Base-by-base conservation (phyloP, 2,888 invertebrate species). In the Melieria crassipennis region DNA sequence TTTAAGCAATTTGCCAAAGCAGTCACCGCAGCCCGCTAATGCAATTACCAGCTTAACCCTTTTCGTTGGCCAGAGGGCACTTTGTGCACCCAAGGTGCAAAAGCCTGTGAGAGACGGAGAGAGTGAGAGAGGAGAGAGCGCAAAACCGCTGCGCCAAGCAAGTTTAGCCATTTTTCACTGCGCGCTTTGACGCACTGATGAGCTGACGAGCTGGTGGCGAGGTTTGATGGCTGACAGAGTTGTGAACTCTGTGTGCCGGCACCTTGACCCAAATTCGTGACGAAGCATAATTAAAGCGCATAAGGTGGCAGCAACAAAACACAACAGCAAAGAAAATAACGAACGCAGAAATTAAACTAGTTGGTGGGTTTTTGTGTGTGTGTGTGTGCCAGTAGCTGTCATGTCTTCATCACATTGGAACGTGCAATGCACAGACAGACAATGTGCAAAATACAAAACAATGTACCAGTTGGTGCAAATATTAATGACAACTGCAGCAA, bases 211-310 rank as follows among this genome's bases (percentile, higher is more conserved):
- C 30, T 30, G 30, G 2, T 30, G 30, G 30, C 30, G 30, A 30
- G 30, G 30, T 30, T 30, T 30, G 30, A 30, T 30, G 16, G 30
- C 30, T 30, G 30, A 30, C 50, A 64, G n/a, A 52, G 11, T 43
- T 43, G 60, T 48, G 62, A 61, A 70, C 65, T 70, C 42, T 45
- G 65, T 65, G 30, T 30, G 30, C 30, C 30, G 7, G 47, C 57
- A 66, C 71, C 71, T 67, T 71, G 71, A 71, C 71, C 71, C 13
- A 64, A 71, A 67, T 71, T 71, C 57, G 52, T 64, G 52, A 16
- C 67, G 67, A 67, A 67, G 67, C 67, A 70, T 70, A 70, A 70
- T 70, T 70, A 70, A 65, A 66, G 57, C 56, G 62, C 52, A 62
- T 50, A 66, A 70, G 67, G 42, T 45, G 55, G 61, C 55, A 71